Conservation (phyloP, 2,888 invertebrate genomes). For the Subacronicta megacephala region DNA sequence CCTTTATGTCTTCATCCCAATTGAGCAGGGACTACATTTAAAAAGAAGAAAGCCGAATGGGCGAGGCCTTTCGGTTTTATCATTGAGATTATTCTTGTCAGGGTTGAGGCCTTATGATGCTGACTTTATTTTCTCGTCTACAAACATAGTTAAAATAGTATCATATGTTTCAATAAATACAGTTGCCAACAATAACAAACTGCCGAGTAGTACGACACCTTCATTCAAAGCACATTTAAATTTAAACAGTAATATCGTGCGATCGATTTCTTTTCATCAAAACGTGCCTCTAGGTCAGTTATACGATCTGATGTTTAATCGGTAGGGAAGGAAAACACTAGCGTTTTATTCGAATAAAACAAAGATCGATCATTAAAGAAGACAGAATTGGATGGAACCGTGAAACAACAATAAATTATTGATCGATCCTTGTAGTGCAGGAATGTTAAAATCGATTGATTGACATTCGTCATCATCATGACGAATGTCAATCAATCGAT, state of each 20-base stretch:
- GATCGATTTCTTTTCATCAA: conserved; percentile 60
- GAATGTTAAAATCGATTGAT: too few relatives aligned
- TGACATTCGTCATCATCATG: too few relatives aligned
- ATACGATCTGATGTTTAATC: conserved; percentile 42
- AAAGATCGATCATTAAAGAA: conserved; percentile 27
- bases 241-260: conserved; percentile 8
- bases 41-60: conserved; percentile 53
- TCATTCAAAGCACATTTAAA: not conserved
- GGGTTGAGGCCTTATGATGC: conserved; percentile 24
- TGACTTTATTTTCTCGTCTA: conserved; percentile 19
- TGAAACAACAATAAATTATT: too few relatives aligned
- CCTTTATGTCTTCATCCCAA: conserved; percentile 61
- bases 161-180: not conserved
- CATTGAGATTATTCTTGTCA: conserved; percentile 30
- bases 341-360: conserved; percentile 53
- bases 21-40: conserved; percentile 58
- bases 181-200: not conserved
- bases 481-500: too few relatives aligned
- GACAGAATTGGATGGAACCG: conserved; percentile 26
- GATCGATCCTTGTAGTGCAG: too few relatives aligned
- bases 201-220: not conserved
- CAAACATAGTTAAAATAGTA: not conserved
- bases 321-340: conserved; percentile 48
- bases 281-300: conserved; percentile 58
- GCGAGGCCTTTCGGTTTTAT: conserved; percentile 39